Evolutionary conservation across 92 coral and sea anemone genomes (phyloP).

Genomic region (Phymanthus crucifer): DNA sequence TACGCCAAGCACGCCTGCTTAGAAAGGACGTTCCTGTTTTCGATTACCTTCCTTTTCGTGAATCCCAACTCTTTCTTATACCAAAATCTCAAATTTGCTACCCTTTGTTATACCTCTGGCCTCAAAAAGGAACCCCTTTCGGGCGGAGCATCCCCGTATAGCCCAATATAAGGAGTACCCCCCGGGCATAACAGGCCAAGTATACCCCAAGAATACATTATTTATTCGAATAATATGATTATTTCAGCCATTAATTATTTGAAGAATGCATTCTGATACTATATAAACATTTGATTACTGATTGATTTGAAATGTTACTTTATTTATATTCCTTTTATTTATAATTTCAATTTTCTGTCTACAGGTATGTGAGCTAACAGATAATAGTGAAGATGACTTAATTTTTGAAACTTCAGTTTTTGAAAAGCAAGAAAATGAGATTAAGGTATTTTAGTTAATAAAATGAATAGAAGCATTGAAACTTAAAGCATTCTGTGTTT

Average conservation of each 20-base stretch:
- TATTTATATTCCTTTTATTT: neutral
- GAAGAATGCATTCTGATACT: too few relatives aligned
- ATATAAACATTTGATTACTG: too few relatives aligned
- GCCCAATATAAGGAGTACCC: too few relatives aligned
- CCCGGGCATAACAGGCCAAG: constrained; percentile 13
- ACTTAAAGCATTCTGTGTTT: neutral
- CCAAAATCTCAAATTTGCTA: too few relatives aligned
- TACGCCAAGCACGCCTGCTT: too few relatives aligned
- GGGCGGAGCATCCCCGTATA: too few relatives aligned
- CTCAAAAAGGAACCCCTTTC: too few relatives aligned
- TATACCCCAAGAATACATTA: constrained; percentile 7
- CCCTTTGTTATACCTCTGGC: too few relatives aligned
- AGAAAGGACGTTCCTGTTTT: too few relatives aligned
- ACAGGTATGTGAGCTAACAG: neutral
- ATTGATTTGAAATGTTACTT: neutral
- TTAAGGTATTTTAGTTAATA: neutral
- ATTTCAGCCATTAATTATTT: too few relatives aligned
- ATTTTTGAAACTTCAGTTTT: neutral
- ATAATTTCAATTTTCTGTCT: neutral
- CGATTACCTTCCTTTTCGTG: too few relatives aligned
- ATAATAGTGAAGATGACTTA: neutral
- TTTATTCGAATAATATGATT: constrained; percentile 13
- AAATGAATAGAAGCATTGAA: neutral
- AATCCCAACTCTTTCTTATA: too few relatives aligned
- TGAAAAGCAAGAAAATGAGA: constrained; percentile 4